Evolutionary conservation across 2,797 vertebrate genomes (phyloP).

Genomic region (Cichlasoma orientale): DNA sequence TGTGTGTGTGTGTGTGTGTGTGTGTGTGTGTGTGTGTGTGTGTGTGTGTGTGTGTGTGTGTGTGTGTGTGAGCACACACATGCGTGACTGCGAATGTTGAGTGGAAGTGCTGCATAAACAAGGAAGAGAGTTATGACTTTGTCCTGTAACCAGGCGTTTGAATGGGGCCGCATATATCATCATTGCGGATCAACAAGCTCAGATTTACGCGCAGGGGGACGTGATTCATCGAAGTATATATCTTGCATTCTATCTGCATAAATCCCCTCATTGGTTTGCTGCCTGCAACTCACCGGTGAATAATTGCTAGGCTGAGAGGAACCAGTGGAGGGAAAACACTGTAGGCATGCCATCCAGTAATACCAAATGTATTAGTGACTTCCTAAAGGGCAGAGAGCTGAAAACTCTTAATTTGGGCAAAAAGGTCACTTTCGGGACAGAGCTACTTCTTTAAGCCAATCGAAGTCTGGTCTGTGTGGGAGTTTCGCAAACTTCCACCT

Average conservation of each 20-base stretch:
- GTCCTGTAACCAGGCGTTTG: constrained; percentile 48
- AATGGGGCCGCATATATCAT: constrained; percentile 65
- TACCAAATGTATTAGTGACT: constrained; percentile 28
- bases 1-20: background rate
- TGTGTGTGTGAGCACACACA: background rate
- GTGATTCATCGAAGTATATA: constrained; percentile 66
- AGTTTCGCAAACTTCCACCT: constrained; percentile 27
- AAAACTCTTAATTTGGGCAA: background rate
- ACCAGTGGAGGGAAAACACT: constrained; percentile 52
- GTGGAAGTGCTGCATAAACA: constrained; percentile 36
- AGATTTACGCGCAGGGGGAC: constrained; percentile 60
- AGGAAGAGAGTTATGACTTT: constrained; percentile 61
- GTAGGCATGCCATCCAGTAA: constrained; percentile 31
- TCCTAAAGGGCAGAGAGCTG: background rate
- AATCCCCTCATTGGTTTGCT: constrained; percentile 74
- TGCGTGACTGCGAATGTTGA: background rate
- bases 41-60: background rate
- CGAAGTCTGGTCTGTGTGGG: constrained; percentile 25
- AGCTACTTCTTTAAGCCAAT: constrained; percentile 20
- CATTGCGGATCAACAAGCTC: constrained; percentile 66
- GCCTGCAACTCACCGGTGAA: constrained; percentile 61
- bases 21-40: background rate
- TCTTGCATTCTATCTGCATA: constrained; percentile 66
- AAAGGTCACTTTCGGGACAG: constrained; percentile 37
- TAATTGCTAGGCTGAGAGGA: constrained; percentile 62